Evolutionary conservation across 1,140 invertebrate species (phyloP).

Genomic region (Pseudoatta argentina): DNA sequence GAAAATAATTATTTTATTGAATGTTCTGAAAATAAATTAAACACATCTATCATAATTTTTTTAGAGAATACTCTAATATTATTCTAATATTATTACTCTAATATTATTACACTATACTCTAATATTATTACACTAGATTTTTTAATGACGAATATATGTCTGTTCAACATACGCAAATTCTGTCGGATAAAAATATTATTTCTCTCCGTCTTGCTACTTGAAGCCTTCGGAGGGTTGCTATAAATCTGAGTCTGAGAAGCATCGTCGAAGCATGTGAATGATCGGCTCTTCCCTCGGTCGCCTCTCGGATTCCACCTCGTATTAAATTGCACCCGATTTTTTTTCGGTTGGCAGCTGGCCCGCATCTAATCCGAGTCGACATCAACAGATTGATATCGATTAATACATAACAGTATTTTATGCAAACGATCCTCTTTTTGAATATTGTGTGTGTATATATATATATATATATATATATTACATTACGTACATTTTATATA

Average conservation of each 20-base stretch:
- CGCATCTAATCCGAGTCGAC: neutral
- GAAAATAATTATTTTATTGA: constrained; percentile 7
- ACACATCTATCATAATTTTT: neutral
- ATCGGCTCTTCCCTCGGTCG: constrained; percentile 29
- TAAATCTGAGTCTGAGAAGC: constrained; percentile 40
- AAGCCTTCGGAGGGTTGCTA: constrained; percentile 2
- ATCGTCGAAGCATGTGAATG: constrained; percentile 43
- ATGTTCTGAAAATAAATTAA: neutral
- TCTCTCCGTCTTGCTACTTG: constrained; percentile 25
- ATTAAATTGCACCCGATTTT: constrained; percentile 62
- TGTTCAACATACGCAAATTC: constrained; percentile 11
- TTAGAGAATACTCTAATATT: neutral
- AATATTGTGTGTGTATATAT: neutral
- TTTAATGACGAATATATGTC: neutral
- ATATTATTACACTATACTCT: neutral
- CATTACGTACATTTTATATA: neutral
- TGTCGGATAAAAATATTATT: constrained; percentile 28
- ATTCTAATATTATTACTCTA: neutral
- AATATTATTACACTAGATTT: neutral
- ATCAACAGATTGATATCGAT: constrained; percentile 49
- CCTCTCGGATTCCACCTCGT: constrained; percentile 61
- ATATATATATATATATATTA: too few species aligned
- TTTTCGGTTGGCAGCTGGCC: constrained; percentile 47
- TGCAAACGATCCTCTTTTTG: neutral
- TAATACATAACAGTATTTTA: constrained; percentile 15